phyloP scores from a whole-genome alignment of 2,113 vertebrate genomes.

The Kryptolebias marmoratus region DNA sequence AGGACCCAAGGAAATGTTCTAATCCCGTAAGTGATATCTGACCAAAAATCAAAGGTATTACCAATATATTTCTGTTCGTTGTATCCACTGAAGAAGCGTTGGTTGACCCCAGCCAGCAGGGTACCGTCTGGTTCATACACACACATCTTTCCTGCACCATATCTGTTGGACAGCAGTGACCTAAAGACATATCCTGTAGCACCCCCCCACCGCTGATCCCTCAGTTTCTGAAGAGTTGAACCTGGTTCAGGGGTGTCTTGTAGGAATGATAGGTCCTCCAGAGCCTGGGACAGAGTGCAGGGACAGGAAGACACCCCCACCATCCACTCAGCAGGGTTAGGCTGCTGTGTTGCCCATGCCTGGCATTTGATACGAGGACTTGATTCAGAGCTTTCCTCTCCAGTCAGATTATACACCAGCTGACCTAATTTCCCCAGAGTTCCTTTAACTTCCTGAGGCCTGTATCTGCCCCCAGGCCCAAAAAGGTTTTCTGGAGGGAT shows the following conservation, averaged over 20 bases:
- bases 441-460: constrained; percentile 78
- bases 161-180: constrained; percentile 76
- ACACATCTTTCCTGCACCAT: constrained; percentile 80
- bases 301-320: constrained; percentile 73
- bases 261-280: constrained; percentile 76
- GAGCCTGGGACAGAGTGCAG: constrained; percentile 78
- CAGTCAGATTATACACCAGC: constrained; percentile 78
- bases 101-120: constrained; percentile 79
- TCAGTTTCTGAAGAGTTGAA: constrained; percentile 55
- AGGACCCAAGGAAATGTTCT: too few relatives aligned
- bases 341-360: constrained; percentile 77
- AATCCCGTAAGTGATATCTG: background rate
- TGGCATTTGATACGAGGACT: constrained; percentile 75
- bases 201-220: constrained; percentile 74
- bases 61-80: constrained; percentile 77
- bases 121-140: constrained; percentile 81
- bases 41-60: constrained; percentile 42
- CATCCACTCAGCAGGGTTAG: constrained; percentile 74
- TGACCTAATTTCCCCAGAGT: constrained; percentile 75
- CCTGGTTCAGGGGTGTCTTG: constrained; percentile 60
- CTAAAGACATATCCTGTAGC: constrained; percentile 66
- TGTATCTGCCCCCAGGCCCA: constrained; percentile 77
- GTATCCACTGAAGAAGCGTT: constrained; percentile 77
- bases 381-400: constrained; percentile 4
- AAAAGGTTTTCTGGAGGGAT: constrained; percentile 73